phyloP scores from a whole-genome alignment of 53 echinoderm and acorn worm species.

The Patiria pectinifera region DNA sequence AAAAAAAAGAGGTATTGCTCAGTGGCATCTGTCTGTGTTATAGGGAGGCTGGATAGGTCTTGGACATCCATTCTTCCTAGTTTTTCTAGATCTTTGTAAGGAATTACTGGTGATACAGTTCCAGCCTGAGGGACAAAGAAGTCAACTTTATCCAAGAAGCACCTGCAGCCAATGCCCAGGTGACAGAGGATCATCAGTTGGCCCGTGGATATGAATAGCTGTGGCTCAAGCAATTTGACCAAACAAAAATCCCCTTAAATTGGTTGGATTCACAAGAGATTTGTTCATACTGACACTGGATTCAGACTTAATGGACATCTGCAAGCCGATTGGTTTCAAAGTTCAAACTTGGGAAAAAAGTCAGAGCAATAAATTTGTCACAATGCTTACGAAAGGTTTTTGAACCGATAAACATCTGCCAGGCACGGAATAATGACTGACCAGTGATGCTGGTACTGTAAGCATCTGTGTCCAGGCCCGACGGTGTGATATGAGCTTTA shows the following conservation, averaged over 20 bases:
- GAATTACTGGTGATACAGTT: background rate
- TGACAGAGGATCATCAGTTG: background rate
- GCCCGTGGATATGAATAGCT: background rate
- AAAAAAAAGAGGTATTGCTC: background rate
- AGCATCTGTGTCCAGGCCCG: no score
- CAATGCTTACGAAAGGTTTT: background rate
- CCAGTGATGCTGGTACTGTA: no score
- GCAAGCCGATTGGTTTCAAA: background rate
- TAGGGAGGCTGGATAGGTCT: background rate
- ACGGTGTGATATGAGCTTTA: no score
- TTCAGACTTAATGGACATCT: background rate
- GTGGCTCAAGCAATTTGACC: background rate
- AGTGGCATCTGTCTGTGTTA: background rate
- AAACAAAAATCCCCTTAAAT: background rate
- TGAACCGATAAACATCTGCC: no score
- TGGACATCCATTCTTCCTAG: background rate
- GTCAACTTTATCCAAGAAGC: background rate
- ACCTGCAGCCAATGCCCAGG: background rate
- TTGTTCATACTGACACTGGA: background rate
- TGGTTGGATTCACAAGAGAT: background rate
- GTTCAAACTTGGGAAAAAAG: no score
- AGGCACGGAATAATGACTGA: no score
- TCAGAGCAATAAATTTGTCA: background rate
- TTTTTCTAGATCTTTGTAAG: background rate
- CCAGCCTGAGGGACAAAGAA: slow-evolving; percentile 4